These are phyloP conservation scores for Centroberyx gerrardi DNA, from an alignment of 2,797 vertebrate genomes.

Conservation along the genomic window DNA sequence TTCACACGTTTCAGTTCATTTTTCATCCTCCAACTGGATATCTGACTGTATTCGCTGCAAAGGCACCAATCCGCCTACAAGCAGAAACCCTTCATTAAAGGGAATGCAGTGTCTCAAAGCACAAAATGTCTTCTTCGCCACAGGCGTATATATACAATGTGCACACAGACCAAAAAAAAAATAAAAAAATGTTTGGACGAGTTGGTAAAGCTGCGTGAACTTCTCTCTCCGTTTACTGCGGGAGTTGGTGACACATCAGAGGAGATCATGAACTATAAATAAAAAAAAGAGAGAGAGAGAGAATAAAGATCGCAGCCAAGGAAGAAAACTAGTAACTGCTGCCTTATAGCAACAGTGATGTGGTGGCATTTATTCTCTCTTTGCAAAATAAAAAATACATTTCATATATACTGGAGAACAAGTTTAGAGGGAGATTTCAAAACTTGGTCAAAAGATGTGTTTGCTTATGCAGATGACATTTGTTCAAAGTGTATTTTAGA, in stretches of 20 bases:
- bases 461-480: too few relatives aligned
- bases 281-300: not conserved
- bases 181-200: not conserved
- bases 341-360: too few relatives aligned
- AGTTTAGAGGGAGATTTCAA: too few relatives aligned
- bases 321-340: not conserved
- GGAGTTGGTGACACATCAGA: not conserved
- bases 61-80: not conserved
- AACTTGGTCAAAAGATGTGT: too few relatives aligned
- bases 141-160: not conserved
- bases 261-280: slow-evolving; percentile 1
- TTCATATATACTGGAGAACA: too few relatives aligned
- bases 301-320: not conserved
- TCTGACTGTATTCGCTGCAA: not conserved
- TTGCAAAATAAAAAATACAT: too few relatives aligned
- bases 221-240: slow-evolving; percentile 6
- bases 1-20: not conserved
- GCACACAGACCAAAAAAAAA: not conserved
- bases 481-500: too few relatives aligned
- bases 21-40: not conserved
- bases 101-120: slow-evolving; percentile 7
- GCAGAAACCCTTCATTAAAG: slow-evolving; percentile 25
- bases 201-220: too few relatives aligned
- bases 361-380: too few relatives aligned
- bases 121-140: not conserved